Evolutionary conservation across 2,113 vertebrate species (phyloP).

Genomic region (Python bivittatus): DNA sequence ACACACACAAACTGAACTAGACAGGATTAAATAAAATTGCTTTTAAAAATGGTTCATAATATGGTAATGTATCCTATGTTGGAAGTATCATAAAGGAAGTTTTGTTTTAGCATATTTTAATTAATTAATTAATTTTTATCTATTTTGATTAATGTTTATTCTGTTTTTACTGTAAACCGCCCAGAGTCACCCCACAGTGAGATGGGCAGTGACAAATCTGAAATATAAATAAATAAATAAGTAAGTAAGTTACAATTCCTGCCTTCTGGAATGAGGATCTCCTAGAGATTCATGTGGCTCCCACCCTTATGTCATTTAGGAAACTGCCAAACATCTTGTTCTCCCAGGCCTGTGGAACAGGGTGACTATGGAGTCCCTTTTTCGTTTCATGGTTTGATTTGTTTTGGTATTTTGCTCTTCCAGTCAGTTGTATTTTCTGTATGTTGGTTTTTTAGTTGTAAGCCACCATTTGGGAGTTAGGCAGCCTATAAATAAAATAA

Average conservation of each 20-base stretch:
- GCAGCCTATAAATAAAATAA: background rate
- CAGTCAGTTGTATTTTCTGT: background rate
- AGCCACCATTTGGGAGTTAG: background rate
- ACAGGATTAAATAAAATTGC: background rate
- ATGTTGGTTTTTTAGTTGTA: background rate
- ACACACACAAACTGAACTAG: background rate
- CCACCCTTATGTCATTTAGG: background rate
- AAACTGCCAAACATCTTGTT: background rate
- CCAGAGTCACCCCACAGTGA: too few species aligned
- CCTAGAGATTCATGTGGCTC: background rate
- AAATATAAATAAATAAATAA: too few species aligned
- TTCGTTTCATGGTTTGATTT: background rate
- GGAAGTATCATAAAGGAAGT: too few species aligned
- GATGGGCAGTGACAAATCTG: too few species aligned
- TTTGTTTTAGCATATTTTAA: too few species aligned
- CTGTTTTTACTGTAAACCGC: too few species aligned
- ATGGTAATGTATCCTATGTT: background rate
- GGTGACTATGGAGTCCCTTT: background rate
- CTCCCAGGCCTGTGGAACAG: background rate
- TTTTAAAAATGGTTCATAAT: background rate
- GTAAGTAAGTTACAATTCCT: too few species aligned
- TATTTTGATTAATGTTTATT: too few species aligned
- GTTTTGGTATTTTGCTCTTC: background rate
- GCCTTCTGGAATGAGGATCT: background rate
- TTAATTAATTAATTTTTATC: too few species aligned